phyloP scores from a whole-genome alignment of 2,113 vertebrate species.

The Brachirus orientalis region DNA sequence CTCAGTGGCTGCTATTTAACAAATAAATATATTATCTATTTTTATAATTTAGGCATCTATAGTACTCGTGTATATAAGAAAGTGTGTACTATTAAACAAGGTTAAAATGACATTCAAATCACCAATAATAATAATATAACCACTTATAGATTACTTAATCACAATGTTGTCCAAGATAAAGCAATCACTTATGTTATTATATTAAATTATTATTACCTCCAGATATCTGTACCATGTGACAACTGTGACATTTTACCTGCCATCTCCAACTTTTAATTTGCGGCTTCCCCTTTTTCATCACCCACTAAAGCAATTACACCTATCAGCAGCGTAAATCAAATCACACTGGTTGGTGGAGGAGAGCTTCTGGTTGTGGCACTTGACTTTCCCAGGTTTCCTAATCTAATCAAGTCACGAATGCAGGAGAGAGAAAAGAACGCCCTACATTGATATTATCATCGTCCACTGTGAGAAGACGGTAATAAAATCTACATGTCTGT shows the following conservation, averaged over 20 bases:
- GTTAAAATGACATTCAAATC: too few species aligned
- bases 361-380: constrained; percentile 61
- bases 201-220: constrained; percentile 30
- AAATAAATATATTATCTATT: too few species aligned
- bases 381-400: constrained; percentile 54
- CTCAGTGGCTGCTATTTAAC: background rate
- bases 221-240: background rate
- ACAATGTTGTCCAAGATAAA: background rate
- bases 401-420: constrained; percentile 49
- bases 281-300: constrained; percentile 8
- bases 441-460: constrained; percentile 36
- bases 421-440: constrained; percentile 8
- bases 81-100: too few species aligned
- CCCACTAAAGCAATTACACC: constrained; percentile 69
- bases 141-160: background rate
- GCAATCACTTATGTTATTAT: background rate
- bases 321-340: constrained; percentile 63
- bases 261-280: constrained; percentile 44
- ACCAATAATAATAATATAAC: background rate
- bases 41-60: too few species aligned
- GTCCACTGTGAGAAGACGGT: constrained; percentile 7
- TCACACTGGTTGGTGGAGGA: constrained; percentile 30
- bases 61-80: too few species aligned
- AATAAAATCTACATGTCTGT: constrained; percentile 11
- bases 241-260: constrained; percentile 43